Percentiles rank a stretch among this genome's conserved stretches.
Evolutionary conservation across 2,888 invertebrate species (phyloP).

Genomic region (Cepaea hortensis): DNA sequence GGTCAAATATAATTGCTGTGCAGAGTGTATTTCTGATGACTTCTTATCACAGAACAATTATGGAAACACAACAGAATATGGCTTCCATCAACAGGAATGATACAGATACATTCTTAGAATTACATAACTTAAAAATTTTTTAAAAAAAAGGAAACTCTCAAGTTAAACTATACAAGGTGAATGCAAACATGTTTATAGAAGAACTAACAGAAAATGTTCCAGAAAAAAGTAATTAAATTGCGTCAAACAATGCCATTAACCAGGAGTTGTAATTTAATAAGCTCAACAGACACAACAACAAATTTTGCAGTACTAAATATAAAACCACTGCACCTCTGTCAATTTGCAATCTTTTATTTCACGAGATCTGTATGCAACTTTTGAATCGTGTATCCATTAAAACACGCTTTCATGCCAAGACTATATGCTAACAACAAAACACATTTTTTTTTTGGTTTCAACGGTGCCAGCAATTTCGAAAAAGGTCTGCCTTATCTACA

Average conservation of each 20-base stretch:
- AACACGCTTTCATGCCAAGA: neutral
- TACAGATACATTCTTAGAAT: neutral
- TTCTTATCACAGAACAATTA: conserved; percentile 2
- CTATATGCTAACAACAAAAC: neutral
- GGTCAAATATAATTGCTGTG: neutral
- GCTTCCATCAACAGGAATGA: neutral
- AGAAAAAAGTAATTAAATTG: too few relatives aligned
- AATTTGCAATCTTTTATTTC: neutral
- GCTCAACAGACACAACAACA: too few relatives aligned
- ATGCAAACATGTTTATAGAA: too few relatives aligned
- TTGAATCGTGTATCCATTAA: neutral
- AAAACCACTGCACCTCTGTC: too few relatives aligned
- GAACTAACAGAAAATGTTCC: too few relatives aligned
- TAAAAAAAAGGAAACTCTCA: neutral
- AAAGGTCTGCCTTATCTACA: neutral
- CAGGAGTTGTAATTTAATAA: too few relatives aligned
- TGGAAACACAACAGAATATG: neutral
- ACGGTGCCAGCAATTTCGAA: neutral
- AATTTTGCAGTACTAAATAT: too few relatives aligned
- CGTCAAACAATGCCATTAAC: too few relatives aligned
- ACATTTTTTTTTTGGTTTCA: neutral
- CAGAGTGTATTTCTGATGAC: too few relatives aligned
- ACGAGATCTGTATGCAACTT: conserved; percentile 11
- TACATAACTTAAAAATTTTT: neutral
- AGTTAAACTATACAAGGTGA: too few relatives aligned